A percentile compares a stretch with the other conserved stretches of the same genome.
phyloP scores from a whole-genome alignment of 53 echinoderm and acorn worm species.

The Henricia sp. region DNA sequence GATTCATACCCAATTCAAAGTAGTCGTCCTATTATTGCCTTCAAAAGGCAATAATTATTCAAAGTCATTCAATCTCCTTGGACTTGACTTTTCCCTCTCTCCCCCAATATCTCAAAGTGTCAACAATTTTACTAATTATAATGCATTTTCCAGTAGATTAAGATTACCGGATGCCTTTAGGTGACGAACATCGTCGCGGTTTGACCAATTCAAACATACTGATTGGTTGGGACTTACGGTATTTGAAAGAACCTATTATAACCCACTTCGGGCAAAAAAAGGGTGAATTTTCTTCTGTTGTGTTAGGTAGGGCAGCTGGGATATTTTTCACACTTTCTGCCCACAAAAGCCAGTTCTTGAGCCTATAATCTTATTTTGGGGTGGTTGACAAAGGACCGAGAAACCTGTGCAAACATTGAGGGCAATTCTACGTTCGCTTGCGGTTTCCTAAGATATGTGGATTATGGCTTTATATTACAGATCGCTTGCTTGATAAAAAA shows the following conservation, averaged over 20 bases:
- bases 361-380: too few relatives aligned
- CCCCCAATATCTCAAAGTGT: not conserved
- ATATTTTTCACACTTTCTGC: too few relatives aligned
- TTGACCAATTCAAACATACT: constrained; percentile 48
- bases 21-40: too few relatives aligned
- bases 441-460: too few relatives aligned
- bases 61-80: not conserved
- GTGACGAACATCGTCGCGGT: constrained; percentile 27
- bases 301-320: not conserved
- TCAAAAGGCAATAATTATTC: too few relatives aligned
- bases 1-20: too few relatives aligned
- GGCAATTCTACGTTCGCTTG: too few relatives aligned
- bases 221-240: constrained; percentile 56
- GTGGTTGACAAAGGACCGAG: too few relatives aligned
- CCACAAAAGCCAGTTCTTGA: too few relatives aligned
- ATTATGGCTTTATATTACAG: too few relatives aligned
- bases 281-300: constrained; percentile 9
- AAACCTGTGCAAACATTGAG: too few relatives aligned
- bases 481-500: too few relatives aligned
- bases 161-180: constrained; percentile 51
- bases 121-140: constrained; percentile 5
- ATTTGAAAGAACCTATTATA: constrained; percentile 56
- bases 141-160: constrained; percentile 34
- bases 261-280: constrained; percentile 14
- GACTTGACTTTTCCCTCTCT: not conserved